A percentile compares a stretch with the other conserved stretches of the same genome.
phyloP scores from a whole-genome alignment of 2,888 invertebrate species.

The Lycaena phlaeas region DNA sequence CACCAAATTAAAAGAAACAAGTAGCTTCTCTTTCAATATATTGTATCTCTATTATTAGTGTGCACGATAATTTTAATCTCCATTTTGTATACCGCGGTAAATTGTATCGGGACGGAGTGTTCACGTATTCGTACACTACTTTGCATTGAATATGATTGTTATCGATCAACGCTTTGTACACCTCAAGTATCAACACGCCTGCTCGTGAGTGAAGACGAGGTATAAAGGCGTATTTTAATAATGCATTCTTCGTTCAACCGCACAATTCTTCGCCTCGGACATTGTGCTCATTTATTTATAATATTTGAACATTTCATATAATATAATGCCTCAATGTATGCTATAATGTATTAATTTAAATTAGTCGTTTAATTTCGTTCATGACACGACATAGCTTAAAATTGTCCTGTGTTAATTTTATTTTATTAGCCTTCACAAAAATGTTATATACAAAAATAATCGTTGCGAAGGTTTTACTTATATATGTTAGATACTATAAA shows the following conservation, averaged over 20 bases:
- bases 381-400: too few relatives aligned
- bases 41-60: too few relatives aligned
- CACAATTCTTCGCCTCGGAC: slow-evolving; percentile 5
- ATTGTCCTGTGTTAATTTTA: too few relatives aligned
- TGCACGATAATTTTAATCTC: too few relatives aligned
- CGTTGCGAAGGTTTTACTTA: too few relatives aligned
- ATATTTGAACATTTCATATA: neutral
- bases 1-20: too few relatives aligned
- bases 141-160: slow-evolving; percentile 38
- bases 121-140: slow-evolving; percentile 17
- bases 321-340: too few relatives aligned
- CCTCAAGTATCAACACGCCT: slow-evolving; percentile 18
- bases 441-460: too few relatives aligned
- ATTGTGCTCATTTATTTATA: slow-evolving; percentile 5
- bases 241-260: slow-evolving; percentile 2
- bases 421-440: too few relatives aligned
- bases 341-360: neutral
- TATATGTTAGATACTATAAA: too few relatives aligned
- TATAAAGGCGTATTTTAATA: slow-evolving; percentile 10
- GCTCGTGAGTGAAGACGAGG: slow-evolving; percentile 1
- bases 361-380: neutral
- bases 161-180: slow-evolving; percentile 25
- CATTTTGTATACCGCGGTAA: neutral
- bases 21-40: too few relatives aligned
- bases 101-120: neutral